Evolutionary conservation across 2,113 vertebrate species (phyloP), one percentile per base, ranked within the genome.

Genomic region (Oncorhynchus tshawytscha): DNA sequence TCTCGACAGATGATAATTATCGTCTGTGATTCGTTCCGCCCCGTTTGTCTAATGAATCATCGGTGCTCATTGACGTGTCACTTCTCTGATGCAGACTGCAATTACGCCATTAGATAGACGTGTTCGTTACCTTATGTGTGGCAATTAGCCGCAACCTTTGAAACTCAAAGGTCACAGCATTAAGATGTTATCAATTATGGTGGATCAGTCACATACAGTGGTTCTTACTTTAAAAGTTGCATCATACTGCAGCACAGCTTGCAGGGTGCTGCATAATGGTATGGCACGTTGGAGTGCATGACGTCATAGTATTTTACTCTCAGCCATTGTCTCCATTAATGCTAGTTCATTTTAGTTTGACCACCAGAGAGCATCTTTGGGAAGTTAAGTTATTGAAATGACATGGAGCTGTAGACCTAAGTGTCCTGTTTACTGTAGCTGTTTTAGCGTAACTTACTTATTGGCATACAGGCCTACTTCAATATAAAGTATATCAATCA

Each of bases 1-100:
- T 88, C 82, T 78, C 88, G 90, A 91, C 89, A 88, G 90, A 89
- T 79, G 87, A 91, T 90, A 91, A 92, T 91, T 89, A 91, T 88
- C 88, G 85, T 88, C 75, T 75, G 82, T 74, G 83, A 90, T 91
- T 88, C 84, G 85, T 89, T 90, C 86, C 80, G 81, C 84, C 82
- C 80, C 51, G 85, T 82, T 90, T 86, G 84, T 80, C 86, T 89
- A 86, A 88, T 82, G 82, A 83, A 81, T 81, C 69, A 8, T 49
- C 73, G 78, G 54, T 72, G 67, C 74, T 87, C 49, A 3, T 70
- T 18, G 29, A 70, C 76, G 78, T 20, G 29, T 79, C 81, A 65
- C 77, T 76, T 79, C 81, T 74, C 78, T 60, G 67, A 81, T 80
- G 78, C 48, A 59, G 69, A 82, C 85, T 79, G 82, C 89, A 89